Evolutionary conservation across 2,888 invertebrate genomes (phyloP), one percentile per base, ranked within the genome.

Genomic region (Lepidocyrtoides sp.): DNA sequence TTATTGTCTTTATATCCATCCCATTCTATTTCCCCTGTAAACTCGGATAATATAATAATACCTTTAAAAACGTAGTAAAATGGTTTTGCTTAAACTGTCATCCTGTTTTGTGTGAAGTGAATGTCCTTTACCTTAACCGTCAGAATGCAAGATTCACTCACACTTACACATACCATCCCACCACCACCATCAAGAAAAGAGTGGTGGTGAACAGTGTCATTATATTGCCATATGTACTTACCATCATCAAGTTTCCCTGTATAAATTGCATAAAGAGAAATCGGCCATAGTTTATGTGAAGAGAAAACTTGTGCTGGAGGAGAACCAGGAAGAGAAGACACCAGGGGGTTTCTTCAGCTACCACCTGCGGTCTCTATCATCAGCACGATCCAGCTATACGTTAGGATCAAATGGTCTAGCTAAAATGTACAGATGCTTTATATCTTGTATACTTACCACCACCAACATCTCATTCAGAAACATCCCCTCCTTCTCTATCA

Each of bases 301-400:
- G 54, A 29, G 54, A 79, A 36, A 48, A 29, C 36, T 54, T 44
- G 3, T 8, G 7, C 36, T 57, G 54, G 57, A 79, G 79, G 20
- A 17, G 32, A 54, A 79, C 79, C 79, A 79, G 79, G 57, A 79
- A 83, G 48, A 60, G n/a, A n/a, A 77, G 79, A 12, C 84, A 85
- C 29, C 88, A 88, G 86, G 88, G 88, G 88, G 88, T 81, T 85
- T 36, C 26, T 82, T 63, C 26, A 51, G 66, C 32, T 91, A 91
- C 91, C 91, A 91, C 91, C 91, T 91, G 91, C 91, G 85, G 91
- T 85, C 90, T 90, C 32, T 57, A 91, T 75, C 69, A 85, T 84
- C 85, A 85, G 60, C 77, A 77, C 57, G 12, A 83, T 23, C 75
- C 63, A 82, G 79, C 57, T 54, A 23, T 63, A 63, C 14, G 0